These are phyloP conservation scores for Sitobion miscanthi DNA, from an alignment of 1,140 invertebrate genomes.

Conservation along the genomic window DNA sequence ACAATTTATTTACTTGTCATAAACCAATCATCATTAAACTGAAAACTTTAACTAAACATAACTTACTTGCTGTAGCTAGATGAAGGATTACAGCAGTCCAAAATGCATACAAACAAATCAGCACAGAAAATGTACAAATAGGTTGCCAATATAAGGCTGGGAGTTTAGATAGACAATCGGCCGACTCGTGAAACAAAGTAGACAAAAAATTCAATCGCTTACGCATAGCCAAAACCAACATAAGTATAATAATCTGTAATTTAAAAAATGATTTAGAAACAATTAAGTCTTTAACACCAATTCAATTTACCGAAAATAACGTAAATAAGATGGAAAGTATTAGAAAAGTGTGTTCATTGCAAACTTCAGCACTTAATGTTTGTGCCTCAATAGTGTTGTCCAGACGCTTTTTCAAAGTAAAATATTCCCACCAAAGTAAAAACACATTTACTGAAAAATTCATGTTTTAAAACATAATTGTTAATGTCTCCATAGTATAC, in stretches of 20 bases:
- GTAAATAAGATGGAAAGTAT: conserved; percentile 36
- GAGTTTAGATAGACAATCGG: conserved; percentile 80
- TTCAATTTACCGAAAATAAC: conserved; percentile 45
- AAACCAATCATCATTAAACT: not conserved
- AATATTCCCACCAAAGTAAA: conserved; percentile 51
- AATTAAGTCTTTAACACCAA: not conserved
- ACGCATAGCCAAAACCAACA: conserved; percentile 80
- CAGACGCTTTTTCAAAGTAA: conserved; percentile 35
- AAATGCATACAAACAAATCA: conserved; percentile 81
- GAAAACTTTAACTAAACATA: conserved; percentile 42
- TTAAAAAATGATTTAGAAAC: conserved; percentile 37
- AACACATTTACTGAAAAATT: conserved; percentile 32
- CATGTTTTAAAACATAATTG: not conserved
- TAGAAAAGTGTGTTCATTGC: conserved; percentile 35
- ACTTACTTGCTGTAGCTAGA: conserved; percentile 75
- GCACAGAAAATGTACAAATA: conserved; percentile 80
- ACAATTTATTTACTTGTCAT: conserved; percentile 45
- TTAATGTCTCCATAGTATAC: not conserved
- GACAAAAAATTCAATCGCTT: conserved; percentile 81
- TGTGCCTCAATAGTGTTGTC: conserved; percentile 37
- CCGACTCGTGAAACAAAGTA: conserved; percentile 85
- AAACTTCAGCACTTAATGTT: conserved; percentile 41
- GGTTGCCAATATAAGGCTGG: conserved; percentile 89
- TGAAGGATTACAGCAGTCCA: conserved; percentile 82
- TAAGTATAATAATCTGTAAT: conserved; percentile 77